Conservation (phyloP, 2,888 invertebrate species). For the Harpagoxenus sublaevis region DNA sequence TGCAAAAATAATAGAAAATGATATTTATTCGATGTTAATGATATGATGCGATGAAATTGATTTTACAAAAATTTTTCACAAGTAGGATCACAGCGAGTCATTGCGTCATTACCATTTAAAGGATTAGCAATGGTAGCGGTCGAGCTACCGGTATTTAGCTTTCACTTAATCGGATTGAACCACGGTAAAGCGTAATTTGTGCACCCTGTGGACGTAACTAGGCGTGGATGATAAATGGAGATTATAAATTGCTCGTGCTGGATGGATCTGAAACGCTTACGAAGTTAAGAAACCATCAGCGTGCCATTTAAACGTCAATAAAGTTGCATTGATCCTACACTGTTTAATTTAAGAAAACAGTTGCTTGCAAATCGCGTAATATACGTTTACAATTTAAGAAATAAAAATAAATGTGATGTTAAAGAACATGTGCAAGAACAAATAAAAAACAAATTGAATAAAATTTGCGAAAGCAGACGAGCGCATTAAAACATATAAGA, state of each 20-base stretch:
- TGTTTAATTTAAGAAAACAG: constrained; percentile 1
- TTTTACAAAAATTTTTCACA: constrained; percentile 29
- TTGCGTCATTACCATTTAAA: constrained; percentile 56
- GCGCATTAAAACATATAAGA: neutral
- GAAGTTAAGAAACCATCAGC: constrained; percentile 40
- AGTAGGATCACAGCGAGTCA: neutral
- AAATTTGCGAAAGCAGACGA: neutral
- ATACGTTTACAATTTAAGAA: constrained; percentile 1
- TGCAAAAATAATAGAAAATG: neutral
- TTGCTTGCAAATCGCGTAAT: neutral
- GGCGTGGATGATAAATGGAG: constrained; percentile 59
- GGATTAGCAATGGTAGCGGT: constrained; percentile 63
- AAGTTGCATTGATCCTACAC: constrained; percentile 5
- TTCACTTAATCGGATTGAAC: constrained; percentile 61
- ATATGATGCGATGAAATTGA: neutral
- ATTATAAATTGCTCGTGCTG: constrained; percentile 47
- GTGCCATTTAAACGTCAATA: neutral
- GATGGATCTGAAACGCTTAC: constrained; percentile 26
- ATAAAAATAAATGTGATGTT: neutral
- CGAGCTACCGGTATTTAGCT: constrained; percentile 62
- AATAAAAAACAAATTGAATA: neutral
- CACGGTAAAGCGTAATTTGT: constrained; percentile 55
- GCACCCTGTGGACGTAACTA: constrained; percentile 42
- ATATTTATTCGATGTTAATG: neutral
- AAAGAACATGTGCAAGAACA: neutral